These are phyloP conservation scores for Oncorhynchus clarkii DNA, from an alignment of 2,113 vertebrate genomes.

Conservation along the genomic window DNA sequence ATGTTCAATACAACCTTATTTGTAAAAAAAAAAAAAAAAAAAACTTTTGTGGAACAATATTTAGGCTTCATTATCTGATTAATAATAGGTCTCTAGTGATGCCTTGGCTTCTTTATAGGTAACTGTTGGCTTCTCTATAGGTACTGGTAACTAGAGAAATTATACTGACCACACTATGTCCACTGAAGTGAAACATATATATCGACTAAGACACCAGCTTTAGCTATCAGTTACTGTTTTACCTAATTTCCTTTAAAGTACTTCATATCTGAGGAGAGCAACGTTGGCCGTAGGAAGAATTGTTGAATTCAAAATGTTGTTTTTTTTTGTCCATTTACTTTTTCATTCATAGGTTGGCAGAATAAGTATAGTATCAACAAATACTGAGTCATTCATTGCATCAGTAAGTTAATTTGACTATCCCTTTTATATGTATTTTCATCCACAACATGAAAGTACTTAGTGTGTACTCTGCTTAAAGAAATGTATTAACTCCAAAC, in stretches of 20 bases:
- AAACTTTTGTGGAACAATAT: no score
- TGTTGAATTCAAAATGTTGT: background rate
- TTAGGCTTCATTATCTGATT: background rate
- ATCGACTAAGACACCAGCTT: background rate
- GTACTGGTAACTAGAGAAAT: background rate
- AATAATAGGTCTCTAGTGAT: no score
- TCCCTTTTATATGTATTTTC: constrained; percentile 17
- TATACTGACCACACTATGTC: background rate
- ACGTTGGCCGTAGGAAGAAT: background rate
- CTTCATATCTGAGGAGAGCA: background rate
- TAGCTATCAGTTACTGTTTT: background rate
- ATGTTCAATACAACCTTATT: no score
- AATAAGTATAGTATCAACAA: background rate
- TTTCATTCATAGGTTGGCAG: background rate
- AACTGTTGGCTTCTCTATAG: background rate
- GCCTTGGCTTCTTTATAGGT: no score
- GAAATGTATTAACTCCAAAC: background rate
- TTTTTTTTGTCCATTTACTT: background rate
- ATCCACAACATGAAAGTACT: constrained; percentile 29
- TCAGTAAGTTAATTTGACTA: background rate
- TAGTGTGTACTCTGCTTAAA: constrained; percentile 7
- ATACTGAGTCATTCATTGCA: background rate
- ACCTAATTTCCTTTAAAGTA: background rate
- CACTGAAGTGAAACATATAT: background rate
- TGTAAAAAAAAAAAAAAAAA: no score